Evolutionary conservation across 30 jellyfish, hydroid and myxozoan species (phyloP).

Genomic region (Rhopilema esculentum): DNA sequence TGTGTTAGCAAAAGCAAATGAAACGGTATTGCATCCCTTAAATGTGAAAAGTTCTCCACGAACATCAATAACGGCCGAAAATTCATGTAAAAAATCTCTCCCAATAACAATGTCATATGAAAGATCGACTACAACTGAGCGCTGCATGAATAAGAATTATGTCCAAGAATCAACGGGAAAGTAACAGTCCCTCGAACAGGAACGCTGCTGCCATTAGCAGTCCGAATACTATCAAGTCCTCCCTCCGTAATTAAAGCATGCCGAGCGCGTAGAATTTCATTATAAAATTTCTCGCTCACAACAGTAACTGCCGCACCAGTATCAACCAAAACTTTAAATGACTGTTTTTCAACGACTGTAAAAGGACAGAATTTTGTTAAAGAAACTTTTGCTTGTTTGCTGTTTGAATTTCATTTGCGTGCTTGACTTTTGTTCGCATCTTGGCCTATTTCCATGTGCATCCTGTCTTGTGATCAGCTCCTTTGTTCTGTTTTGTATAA

Average conservation of each 20-base stretch:
- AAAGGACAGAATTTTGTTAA: no score
- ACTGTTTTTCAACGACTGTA: conserved; percentile 37
- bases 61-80: conserved; percentile 14
- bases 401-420: no score
- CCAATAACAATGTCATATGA: conserved; percentile 23
- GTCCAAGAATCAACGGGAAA: no score
- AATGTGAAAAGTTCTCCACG: conserved; percentile 7
- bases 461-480: no score
- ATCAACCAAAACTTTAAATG: conserved; percentile 21
- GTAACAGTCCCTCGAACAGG: conserved; percentile 28
- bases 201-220: conserved; percentile 7
- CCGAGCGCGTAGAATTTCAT: conserved; percentile 27
- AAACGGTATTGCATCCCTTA: not conserved
- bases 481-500: no score
- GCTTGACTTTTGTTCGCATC: no score
- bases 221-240: conserved; percentile 21
- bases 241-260: conserved; percentile 24
- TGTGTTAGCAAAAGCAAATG: conserved; percentile 1
- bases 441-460: no score
- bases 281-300: conserved; percentile 6
- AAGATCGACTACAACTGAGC: conserved; percentile 9
- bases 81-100: conserved; percentile 4
- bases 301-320: conserved; percentile 42
- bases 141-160: not conserved
- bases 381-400: no score